A percentile compares a stretch with the other conserved stretches of the same genome.
Conservation (phyloP, 1,140 invertebrate genomes). For the Whitmania pigra region DNA sequence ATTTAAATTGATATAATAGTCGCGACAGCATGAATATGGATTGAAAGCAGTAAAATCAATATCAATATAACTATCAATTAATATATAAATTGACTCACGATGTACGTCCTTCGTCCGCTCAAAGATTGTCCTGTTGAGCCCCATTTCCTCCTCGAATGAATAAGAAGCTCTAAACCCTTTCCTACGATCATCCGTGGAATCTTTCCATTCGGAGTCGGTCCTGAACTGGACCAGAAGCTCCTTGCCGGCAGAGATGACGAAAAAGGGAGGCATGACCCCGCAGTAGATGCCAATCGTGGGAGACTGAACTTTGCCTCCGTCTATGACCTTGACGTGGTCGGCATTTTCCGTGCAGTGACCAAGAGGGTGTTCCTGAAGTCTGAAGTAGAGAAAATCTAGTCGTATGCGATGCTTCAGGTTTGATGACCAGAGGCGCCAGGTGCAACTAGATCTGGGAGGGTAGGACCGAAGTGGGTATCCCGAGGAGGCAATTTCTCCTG, state of each 20-base stretch:
- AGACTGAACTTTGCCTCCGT: conserved; percentile 21
- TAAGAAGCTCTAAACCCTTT: too few species aligned
- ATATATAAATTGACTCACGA: too few species aligned
- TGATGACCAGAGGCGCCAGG: conserved; percentile 19
- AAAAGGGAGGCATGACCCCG: conserved; percentile 1
- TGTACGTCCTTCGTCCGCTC: too few species aligned
- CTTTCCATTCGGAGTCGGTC: conserved; percentile 20
- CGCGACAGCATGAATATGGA: too few species aligned
- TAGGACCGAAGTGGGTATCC: conserved; percentile 16
- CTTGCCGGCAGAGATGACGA: conserved; percentile 18
- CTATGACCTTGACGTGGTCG: conserved; percentile 23
- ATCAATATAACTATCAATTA: too few species aligned
- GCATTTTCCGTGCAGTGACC: conserved; percentile 22
- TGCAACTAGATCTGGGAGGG: conserved; percentile 15
- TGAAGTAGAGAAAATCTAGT: conserved; percentile 15
- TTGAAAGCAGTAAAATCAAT: too few species aligned
- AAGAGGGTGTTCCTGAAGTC: conserved; percentile 21
- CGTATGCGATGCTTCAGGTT: conserved; percentile 15
- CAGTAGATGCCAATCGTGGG: conserved; percentile 22
- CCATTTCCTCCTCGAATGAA: too few species aligned
- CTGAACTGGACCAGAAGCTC: conserved; percentile 24
- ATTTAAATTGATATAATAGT: too few species aligned
- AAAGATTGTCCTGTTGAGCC: too few species aligned
- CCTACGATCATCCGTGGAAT: background rate
- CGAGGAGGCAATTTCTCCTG: conserved; percentile 22